Evolutionary conservation across 2,888 invertebrate genomes (phyloP), one percentile per base, ranked within the genome.

Genomic region (Polydrusus cervinus): DNA sequence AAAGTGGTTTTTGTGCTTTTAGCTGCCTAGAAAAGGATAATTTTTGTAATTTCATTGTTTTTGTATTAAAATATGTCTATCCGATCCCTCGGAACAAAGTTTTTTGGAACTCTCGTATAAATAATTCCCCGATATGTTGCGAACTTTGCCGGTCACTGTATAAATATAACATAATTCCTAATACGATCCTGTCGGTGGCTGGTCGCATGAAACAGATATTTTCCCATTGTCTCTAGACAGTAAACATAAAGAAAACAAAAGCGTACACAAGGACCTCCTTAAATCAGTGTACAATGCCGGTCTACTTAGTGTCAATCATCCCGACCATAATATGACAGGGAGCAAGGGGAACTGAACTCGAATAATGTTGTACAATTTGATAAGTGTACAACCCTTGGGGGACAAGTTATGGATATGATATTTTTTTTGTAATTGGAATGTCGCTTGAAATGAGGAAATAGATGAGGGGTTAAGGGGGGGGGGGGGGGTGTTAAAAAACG

Each of bases 271-370:
- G 70, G 71, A 57, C 55, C 71, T 67, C 18, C 64, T 71, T 64
- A 51, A 71, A 71, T 62, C 71, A 71, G 51, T 62, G 45, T 71
- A 55, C 47, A 51, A 38, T 49, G 55, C 67, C 60, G 75, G 61
- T 67, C 71, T 71, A 67, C 75, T 75, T 75, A 75, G 38, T 71
- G 75, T 75, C 75, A 75, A 71, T 75, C 75, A 75, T 74, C 34
- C 62, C 38, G 51, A 20, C 74, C 68, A 30, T 68, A 74, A 74
- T 68, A 64, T 68, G 74, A 68, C 74, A 55, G 64, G 38, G 34
- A 51, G 62, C 53, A 64, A 74, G 74, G 68, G 69, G 68, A 62
- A 73, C 65, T 18, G 49, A 67, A 67, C 67, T 53, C 55, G 45
- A 45, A 67, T 62, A 74, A 74, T 68, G 67, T 68, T 69, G 74